Base-by-base conservation (phyloP, 2,797 vertebrate genomes). In the Myotis findleyi region DNA sequence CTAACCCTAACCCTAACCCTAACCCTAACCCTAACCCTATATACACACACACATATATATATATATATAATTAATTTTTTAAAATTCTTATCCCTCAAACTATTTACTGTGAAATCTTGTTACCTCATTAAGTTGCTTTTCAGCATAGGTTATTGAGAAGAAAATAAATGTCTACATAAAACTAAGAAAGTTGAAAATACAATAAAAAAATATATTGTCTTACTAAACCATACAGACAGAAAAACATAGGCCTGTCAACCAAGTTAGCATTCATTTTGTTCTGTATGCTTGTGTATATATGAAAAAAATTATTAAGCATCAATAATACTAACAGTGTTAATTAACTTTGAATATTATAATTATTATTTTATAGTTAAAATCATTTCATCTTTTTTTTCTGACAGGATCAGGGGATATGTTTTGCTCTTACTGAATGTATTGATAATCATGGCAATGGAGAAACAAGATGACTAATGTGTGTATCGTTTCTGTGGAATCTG, bases 301-400 rank as follows among this genome's bases (percentile, higher is more conserved):
- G n/a, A 72, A 38, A 55, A 55, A 55, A 80, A 64, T 59, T 95
- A 88, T 76, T 90, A 71, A 92, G 10, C 6, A 89, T 71, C 80
- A 85, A 49, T 30, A 25, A 69, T 62, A 59, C 20, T 47, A 93
- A 69, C 18, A 38, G 21, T 17, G 9, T n/a, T 71, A 91, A 93
- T 79, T 90, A 64, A 49, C 89, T 59, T 59, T 93, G 12, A 59
- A 71, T 57, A 89, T 23, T 41, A 9, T 55, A 66, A 95, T 92
- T 84, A 92, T 82, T 93, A 95, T 87, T 68, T n/a, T 91, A 33
- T 75, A 51, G 23, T 75, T 82, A 87, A 95, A 94, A 93, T 95
- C 38, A 87, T 84, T 92, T 90, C 33, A 81, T 75, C 36, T 94
- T 89, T 57, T 57, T 84, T 77, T 53, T 89, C 55, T 93, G 92